These are phyloP conservation scores for Polyommatus icarus DNA, from an alignment of 2,888 invertebrate species.

Conservation along the genomic window DNA sequence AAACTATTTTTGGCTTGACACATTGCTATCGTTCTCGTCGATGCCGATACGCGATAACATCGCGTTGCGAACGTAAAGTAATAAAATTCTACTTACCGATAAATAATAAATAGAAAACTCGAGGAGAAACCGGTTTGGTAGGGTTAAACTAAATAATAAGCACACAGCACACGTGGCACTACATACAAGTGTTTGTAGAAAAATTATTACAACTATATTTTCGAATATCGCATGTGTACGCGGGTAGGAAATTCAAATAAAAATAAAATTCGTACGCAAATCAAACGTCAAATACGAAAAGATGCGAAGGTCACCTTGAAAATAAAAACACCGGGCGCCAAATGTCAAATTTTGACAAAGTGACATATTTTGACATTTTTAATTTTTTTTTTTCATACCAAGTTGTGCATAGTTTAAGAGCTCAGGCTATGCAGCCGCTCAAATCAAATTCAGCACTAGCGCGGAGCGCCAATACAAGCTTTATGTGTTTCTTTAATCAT, in stretches of 20 bases:
- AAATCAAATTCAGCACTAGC: too few relatives aligned
- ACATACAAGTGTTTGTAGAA: slow-evolving; percentile 47
- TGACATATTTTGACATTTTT: background rate
- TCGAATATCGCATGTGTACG: slow-evolving; percentile 61
- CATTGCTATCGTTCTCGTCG: background rate
- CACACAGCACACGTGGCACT: slow-evolving; percentile 56
- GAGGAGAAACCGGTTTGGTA: slow-evolving; percentile 43
- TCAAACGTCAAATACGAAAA: slow-evolving; percentile 63
- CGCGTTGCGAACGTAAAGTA: slow-evolving; percentile 37
- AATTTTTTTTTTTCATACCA: too few relatives aligned
- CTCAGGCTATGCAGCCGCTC: too few relatives aligned
- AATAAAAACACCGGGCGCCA: slow-evolving; percentile 2
- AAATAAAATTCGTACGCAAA: slow-evolving; percentile 62
- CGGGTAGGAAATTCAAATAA: slow-evolving; percentile 72
- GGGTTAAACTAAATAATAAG: slow-evolving; percentile 58
- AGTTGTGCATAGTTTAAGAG: too few relatives aligned
- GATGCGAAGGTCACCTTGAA: slow-evolving; percentile 59
- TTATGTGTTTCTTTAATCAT: too few relatives aligned
- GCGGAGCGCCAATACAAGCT: too few relatives aligned
- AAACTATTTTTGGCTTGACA: background rate
- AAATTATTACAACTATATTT: slow-evolving; percentile 55
- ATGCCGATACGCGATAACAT: slow-evolving; percentile 5
- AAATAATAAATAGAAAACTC: slow-evolving; percentile 43
- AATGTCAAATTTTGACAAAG: slow-evolving; percentile 18
- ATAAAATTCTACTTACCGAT: slow-evolving; percentile 55